Percentiles rank a stretch among this genome's conserved stretches.
Conservation (phyloP, 1,140 invertebrate genomes). For the Chionoecetes opilio region DNA sequence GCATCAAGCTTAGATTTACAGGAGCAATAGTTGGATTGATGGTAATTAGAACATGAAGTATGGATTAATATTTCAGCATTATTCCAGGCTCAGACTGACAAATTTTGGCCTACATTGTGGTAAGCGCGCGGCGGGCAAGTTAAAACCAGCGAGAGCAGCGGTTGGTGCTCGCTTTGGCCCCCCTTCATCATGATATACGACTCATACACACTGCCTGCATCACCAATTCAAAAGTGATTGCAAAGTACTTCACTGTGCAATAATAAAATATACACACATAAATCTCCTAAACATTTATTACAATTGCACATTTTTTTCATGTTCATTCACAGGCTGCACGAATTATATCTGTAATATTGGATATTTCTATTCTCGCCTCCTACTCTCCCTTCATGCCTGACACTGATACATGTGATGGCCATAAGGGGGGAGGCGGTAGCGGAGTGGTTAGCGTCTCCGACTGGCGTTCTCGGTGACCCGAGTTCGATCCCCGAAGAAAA, state of each 20-base stretch:
- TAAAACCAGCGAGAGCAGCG: too few relatives aligned
- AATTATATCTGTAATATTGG: neutral
- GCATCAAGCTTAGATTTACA: neutral
- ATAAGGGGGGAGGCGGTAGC: too few relatives aligned
- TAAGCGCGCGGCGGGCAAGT: neutral
- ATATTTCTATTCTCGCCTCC: neutral
- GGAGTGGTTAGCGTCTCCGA: too few relatives aligned
- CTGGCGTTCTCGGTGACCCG: too few relatives aligned
- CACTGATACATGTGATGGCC: too few relatives aligned
- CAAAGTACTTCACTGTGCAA: conserved; percentile 19
- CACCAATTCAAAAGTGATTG: conserved; percentile 17
- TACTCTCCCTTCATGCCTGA: too few relatives aligned
- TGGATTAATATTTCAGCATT: conserved; percentile 30
- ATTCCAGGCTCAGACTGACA: neutral
- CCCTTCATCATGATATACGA: neutral
- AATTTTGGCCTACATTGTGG: conserved; percentile 4
- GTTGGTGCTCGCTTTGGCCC: neutral
- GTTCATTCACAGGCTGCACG: neutral
- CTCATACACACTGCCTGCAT: neutral
- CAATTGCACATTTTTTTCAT: neutral
- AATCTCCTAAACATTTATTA: conserved; percentile 17
- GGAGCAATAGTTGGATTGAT: conserved; percentile 29
- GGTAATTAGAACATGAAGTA: conserved; percentile 21
- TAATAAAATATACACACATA: neutral
- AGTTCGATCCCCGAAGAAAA: too few relatives aligned